These are phyloP conservation scores for Lithophane ornitopus DNA, from an alignment of 2,888 invertebrate species.

Conservation along the genomic window DNA sequence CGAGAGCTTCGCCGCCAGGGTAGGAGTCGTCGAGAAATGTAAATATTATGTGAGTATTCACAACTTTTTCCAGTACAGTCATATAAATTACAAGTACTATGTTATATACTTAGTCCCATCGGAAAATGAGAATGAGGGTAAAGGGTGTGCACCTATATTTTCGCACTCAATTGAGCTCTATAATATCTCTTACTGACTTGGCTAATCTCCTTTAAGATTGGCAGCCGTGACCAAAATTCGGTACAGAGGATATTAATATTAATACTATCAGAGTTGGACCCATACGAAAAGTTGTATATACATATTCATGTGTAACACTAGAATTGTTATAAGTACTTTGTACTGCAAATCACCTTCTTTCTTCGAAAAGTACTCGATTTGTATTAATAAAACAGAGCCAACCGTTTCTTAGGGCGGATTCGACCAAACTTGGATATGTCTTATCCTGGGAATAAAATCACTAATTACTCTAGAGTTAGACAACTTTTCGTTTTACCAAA, in stretches of 20 bases:
- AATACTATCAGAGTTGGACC: not conserved
- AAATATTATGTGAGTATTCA: slow-evolving; percentile 94
- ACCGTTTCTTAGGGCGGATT: not conserved
- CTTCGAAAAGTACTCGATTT: not conserved
- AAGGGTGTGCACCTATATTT: not conserved
- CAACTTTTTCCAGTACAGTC: not conserved
- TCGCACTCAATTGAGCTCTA: not conserved
- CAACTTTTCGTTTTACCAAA: too few relatives aligned
- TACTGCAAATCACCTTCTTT: not conserved
- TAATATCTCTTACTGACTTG: not conserved
- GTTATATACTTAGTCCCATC: not conserved
- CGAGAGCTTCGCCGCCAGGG: slow-evolving; percentile 96
- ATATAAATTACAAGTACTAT: not conserved
- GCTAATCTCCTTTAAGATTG: too few relatives aligned
- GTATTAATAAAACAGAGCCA: not conserved
- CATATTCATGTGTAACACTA: not conserved
- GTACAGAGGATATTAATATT: not conserved
- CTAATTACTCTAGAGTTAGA: too few relatives aligned
- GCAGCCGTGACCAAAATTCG: not conserved
- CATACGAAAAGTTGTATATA: not conserved
- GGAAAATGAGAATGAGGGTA: not conserved
- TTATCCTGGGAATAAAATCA: too few relatives aligned
- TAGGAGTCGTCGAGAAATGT: slow-evolving; percentile 97
- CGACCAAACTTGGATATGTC: too few relatives aligned
- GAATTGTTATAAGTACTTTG: not conserved